Base-by-base conservation (phyloP, 2,113 vertebrate species). In the Progne subis region DNA sequence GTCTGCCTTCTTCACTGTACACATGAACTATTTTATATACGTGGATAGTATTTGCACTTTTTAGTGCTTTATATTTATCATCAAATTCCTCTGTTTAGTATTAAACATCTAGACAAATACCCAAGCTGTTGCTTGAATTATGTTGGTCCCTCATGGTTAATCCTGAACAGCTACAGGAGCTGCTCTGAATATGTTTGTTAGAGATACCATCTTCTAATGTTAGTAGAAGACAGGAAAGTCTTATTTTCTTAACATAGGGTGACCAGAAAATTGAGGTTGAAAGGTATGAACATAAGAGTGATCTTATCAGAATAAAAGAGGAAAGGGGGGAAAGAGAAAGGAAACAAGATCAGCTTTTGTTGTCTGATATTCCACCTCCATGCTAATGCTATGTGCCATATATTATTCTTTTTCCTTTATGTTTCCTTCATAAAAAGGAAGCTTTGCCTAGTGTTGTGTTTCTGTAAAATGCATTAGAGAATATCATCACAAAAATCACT, bases 371-470 rank as follows among this genome's bases (percentile, higher is more conserved):
- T 87, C 44, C 70, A 84, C 53, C 44, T 89, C 84, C 0, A 0
- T 68, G 90, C 47, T 89, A 78, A 82, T 84, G 52, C 47, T 82
- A 29, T 86, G 63, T 90, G 53, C 63, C 47, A 37, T 71, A 65
- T 53, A 94, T 88, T 94, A 69, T 86, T 94, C 56, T 87, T 82
- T 86, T 50, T 85, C n/a, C n/a, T n/a, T n/a, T n/a, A n/a, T n/a
- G 41, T 86, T 96, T 96, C 93, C 72, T 96, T 95, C 82, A 50
- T 79, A 93, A 90, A 95, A 92, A 84, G 67, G 80, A 86, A 95
- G 82, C 55, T 84, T 79, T 83, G 28, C 79, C 59, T 70, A 32
- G 71, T 94, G 60, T 78, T 77, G 56, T 4, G 0, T 85, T 96
- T 86, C 94, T 82, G 59, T 43, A 59, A 81, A 96, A 95, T 89